These are phyloP conservation scores for Oikopleura vanhoeffeni DNA, from an alignment of 23 tunicate species.

Conservation along the genomic window DNA sequence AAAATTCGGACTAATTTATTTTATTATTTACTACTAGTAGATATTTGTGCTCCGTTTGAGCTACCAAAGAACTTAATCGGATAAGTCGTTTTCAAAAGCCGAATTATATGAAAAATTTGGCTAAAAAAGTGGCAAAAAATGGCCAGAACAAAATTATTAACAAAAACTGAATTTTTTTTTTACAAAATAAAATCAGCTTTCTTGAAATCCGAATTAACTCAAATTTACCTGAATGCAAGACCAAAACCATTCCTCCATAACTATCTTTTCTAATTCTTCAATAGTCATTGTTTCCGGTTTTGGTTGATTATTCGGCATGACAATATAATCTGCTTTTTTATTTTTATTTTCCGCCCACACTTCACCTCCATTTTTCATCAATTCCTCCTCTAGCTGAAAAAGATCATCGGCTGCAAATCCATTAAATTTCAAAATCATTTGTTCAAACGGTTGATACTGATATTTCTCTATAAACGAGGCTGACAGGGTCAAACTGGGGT, in stretches of 20 bases:
- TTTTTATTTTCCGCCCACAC: background rate
- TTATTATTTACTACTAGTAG: too few relatives aligned
- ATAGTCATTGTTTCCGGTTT: background rate
- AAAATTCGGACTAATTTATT: too few relatives aligned
- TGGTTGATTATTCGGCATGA: background rate
- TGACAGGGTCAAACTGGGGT: background rate
- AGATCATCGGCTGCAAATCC: background rate
- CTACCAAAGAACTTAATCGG: too few relatives aligned
- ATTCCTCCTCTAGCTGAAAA: background rate
- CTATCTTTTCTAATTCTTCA: background rate
- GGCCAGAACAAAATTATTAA: too few relatives aligned
- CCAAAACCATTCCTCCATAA: conserved; percentile 4
- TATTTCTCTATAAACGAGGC: background rate
- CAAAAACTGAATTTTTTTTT: too few relatives aligned
- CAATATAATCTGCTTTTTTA: background rate
- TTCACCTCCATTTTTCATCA: background rate
- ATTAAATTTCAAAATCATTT: background rate
- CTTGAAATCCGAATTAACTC: too few relatives aligned
- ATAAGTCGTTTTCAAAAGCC: too few relatives aligned
- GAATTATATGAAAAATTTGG: too few relatives aligned
- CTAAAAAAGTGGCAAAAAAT: too few relatives aligned
- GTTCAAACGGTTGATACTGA: background rate
- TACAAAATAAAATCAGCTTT: too few relatives aligned
- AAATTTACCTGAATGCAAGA: background rate
- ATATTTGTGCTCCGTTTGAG: too few relatives aligned